Percentiles rank a stretch among this genome's conserved stretches.
phyloP scores from a whole-genome alignment of 1,140 invertebrate species.

The Scaptomyza montana region DNA sequence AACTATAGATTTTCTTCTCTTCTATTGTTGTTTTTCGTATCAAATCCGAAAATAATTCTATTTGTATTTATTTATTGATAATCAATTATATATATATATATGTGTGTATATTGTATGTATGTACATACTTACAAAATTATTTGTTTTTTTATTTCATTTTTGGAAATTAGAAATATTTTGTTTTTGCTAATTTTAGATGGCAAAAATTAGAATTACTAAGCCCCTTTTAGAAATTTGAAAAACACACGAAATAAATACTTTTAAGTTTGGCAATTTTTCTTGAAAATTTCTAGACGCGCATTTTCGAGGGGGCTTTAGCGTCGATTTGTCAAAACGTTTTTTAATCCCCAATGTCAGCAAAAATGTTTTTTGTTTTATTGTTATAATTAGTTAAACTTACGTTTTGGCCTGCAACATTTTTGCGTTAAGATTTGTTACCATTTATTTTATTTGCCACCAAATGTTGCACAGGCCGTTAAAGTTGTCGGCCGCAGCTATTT shows the following conservation, averaged over 20 bases:
- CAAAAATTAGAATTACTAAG: not conserved
- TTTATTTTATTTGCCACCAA: conserved; percentile 75
- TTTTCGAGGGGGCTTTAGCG: conserved; percentile 37
- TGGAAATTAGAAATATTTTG: no score
- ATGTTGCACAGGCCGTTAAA: conserved; percentile 72
- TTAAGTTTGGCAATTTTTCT: not conserved
- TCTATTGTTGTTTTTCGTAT: conserved; percentile 29
- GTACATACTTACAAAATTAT: conserved; percentile 9
- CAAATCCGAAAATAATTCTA: conserved; percentile 54
- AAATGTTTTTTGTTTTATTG: conserved; percentile 25
- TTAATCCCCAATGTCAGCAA: conserved; percentile 60
- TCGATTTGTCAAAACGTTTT: conserved; percentile 76
- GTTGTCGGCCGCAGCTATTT: conserved; percentile 69
- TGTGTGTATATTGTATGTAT: conserved; percentile 11
- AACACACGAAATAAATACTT: no score
- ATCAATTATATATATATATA: conserved; percentile 73
- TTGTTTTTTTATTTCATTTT: not conserved
- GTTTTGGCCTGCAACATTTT: not conserved
- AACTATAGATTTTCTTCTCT: conserved; percentile 35
- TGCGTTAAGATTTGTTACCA: conserved; percentile 37
- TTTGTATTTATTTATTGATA: conserved; percentile 79
- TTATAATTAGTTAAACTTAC: not conserved
- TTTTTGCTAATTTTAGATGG: not conserved
- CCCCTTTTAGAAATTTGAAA: no score
- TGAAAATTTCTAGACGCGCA: not conserved